Conservation (phyloP, 2,888 invertebrate species). For the Orthosia cruda region DNA sequence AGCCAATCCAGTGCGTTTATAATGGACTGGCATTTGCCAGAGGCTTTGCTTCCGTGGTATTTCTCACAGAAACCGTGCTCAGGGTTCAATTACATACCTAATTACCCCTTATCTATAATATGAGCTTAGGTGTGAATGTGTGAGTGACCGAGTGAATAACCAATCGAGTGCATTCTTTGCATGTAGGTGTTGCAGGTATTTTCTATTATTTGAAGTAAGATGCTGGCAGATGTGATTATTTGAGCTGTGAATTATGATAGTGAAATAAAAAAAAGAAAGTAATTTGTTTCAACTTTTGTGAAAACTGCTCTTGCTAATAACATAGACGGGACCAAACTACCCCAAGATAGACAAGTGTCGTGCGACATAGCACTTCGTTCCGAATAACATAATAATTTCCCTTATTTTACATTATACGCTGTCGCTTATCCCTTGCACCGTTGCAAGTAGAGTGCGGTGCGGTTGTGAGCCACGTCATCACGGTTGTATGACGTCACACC, state of each 20-base stretch:
- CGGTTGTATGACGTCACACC: slow-evolving; percentile 59
- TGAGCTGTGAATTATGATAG: no score
- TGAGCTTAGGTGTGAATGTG: neutral
- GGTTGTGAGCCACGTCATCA: slow-evolving; percentile 58
- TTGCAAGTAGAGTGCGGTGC: slow-evolving; percentile 35
- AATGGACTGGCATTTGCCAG: no score
- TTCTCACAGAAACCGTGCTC: no score
- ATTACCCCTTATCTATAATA: no score
- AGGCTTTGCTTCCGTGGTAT: no score
- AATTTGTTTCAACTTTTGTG: neutral
- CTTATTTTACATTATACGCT: neutral
- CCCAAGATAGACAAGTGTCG: no score
- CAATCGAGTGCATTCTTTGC: neutral
- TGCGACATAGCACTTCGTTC: no score
- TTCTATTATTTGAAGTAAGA: no score
- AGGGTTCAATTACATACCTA: no score
- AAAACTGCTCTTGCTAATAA: neutral
- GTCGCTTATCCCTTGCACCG: neutral
- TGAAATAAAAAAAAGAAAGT: neutral
- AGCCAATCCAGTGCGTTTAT: neutral
- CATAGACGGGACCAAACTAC: neutral
- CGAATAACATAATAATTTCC: no score
- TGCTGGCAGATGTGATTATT: no score
- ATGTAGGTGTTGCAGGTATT: no score
- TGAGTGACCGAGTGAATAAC: neutral